Evolutionary conservation across 2,113 vertebrate genomes (phyloP), one percentile per base, ranked within the genome.

Genomic region (Dasyurus viverrinus): DNA sequence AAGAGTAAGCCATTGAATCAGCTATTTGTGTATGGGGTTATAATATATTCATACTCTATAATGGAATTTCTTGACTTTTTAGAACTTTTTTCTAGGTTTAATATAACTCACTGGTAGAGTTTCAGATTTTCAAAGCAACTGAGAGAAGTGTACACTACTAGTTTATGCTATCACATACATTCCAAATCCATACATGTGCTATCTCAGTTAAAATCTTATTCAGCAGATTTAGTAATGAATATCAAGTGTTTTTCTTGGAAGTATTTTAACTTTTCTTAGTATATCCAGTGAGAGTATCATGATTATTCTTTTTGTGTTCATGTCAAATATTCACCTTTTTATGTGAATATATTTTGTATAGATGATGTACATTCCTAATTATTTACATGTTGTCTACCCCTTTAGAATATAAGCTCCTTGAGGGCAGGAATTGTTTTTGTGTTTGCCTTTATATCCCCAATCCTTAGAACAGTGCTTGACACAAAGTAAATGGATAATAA

Each of bases 201-300:
- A 93, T 30, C 48, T 93, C 92, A 95, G 84, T 36, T 3, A 93
- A 89, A 95, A 90, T 96, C 94, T 16, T 57, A 23, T 94, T 96
- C 50, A 84, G 30, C 92, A 52, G 89, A 23, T 92, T 24, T 19
- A 92, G 2, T 54, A 57, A 95, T 89, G 47, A 50, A 55, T 89
- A 55, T 42, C 50, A 52, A 95, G 30, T 94, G 23, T 11, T 92
- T 94, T 91, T 92, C 55, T 95, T 84, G 5, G 89, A 94, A 91
- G 27, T 90, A 92, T 42, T 24, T 91, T 48, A n/a, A 55, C 46
- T 27, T 16, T 76, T 47, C n/a, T 68, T 0, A 3, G 0, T 68
- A 68, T 36, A 30, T 68, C 30, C 30, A 68, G 11, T 68, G 19
- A n/a, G 14, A 76, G 36, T 22, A n/a, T n/a, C 14, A 19, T 84